Conservation (phyloP, 2,113 vertebrate genomes). For the Anser brachyrhynchus region DNA sequence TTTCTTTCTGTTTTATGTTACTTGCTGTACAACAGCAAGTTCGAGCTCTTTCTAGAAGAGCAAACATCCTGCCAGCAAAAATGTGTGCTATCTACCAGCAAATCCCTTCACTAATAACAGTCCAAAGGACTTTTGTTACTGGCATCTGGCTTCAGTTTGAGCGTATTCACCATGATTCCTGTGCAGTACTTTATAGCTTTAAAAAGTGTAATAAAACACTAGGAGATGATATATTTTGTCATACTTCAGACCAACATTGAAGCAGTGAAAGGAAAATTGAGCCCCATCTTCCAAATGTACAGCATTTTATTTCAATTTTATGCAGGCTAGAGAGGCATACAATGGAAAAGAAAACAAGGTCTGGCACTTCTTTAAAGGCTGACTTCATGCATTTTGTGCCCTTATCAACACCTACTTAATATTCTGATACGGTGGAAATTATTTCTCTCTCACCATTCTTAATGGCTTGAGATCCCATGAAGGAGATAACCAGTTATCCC, state of each 20-base stretch:
- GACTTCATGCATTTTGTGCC: neutral
- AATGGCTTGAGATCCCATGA: neutral
- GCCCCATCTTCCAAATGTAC: neutral
- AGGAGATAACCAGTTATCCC: neutral
- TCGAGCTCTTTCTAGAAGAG: neutral
- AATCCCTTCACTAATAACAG: neutral
- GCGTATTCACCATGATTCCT: neutral
- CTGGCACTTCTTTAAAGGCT: neutral
- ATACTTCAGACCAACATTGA: neutral
- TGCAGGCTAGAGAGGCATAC: neutral
- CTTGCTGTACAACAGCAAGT: neutral
- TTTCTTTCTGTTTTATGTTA: neutral
- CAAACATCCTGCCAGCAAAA: neutral
- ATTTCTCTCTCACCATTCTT: neutral
- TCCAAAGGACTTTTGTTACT: neutral
- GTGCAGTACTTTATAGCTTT: neutral
- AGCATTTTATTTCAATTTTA: neutral
- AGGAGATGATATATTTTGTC: neutral
- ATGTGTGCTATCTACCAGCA: neutral
- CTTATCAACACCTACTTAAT: neutral
- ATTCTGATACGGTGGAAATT: neutral
- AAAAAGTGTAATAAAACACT: neutral
- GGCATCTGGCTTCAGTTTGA: neutral
- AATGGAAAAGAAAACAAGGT: neutral
- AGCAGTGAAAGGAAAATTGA: neutral